Evolutionary conservation across 2,113 vertebrate genomes (phyloP), one percentile per base, ranked within the genome.

Genomic region (Scatophagus argus): DNA sequence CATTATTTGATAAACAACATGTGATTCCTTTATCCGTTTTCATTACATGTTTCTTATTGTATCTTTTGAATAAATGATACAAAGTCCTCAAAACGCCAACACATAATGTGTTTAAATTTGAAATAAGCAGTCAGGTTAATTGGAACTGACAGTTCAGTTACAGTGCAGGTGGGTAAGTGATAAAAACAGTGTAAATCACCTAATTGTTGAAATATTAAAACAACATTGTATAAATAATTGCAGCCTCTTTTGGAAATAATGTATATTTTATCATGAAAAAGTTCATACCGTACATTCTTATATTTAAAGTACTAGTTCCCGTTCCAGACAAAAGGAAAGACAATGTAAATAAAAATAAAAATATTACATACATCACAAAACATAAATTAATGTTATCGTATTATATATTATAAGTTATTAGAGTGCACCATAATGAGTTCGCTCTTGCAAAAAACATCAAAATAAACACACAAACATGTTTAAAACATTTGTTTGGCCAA

Each of bases 361-460:
- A 41, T 41, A 38, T 29, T 32, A 44, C 19, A 77, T 38, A 51
- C 6, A 29, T 8, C 38, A 62, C 6, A 84, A 46, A 68, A 78
- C 5, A 74, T 62, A 38, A 31, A 62, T 47, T n/a, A n/a, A 32
- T 44, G 0, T 31, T n/a, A 52, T 19, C 19, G 2, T 51, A 11
- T 3, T 25, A 51, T 4, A 34, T 34, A 25, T 60, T 32, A 44
- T 6, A 60, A 41, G 5, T 76, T 41, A 46, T 9, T 16, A 17
- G 7, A 16, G 29, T 39, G 21, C 14, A 61, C 36, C 52, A 54
- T 62, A 29, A 7, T 27, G 41, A 31, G 23, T n/a, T 43, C 39
- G 7, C 16, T 31, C 8, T 12, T n/a, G 13, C 23, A 52, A 52
- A 54, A 51, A 3, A 27, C 1, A 29, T 16, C 21, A 6, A 9